phyloP scores from a whole-genome alignment of 2,797 vertebrate species.

The Paguma larvata region DNA sequence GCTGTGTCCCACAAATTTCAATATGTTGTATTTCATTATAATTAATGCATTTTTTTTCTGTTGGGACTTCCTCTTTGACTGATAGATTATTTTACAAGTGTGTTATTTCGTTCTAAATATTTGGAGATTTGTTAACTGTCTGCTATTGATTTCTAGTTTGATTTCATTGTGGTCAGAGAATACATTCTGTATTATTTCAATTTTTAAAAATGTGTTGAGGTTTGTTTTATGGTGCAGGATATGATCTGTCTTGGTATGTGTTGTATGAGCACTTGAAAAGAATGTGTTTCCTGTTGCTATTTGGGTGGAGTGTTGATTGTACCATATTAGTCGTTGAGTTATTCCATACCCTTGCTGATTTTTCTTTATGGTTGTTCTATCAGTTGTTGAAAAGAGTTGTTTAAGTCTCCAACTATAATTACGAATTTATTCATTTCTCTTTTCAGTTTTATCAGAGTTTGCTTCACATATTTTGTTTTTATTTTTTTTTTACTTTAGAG shows the following conservation, averaged over 20 bases:
- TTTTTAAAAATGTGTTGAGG: not conserved
- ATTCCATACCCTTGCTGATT: not conserved
- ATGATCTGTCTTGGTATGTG: not conserved
- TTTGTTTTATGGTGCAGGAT: not conserved
- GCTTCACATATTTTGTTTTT: not conserved
- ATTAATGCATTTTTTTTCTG: not conserved
- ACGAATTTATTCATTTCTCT: not conserved
- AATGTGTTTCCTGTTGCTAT: not conserved
- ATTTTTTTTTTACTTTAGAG: no score
- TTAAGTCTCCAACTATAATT: not conserved
- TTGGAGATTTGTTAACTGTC: not conserved
- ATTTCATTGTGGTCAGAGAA: not conserved
- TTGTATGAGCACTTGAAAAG: not conserved
- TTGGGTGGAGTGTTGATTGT: not conserved
- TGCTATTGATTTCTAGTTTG: not conserved
- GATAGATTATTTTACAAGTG: constrained; percentile 4
- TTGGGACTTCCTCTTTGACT: not conserved
- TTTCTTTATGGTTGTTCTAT: not conserved
- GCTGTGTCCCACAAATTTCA: not conserved
- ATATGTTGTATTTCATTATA: not conserved
- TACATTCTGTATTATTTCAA: not conserved
- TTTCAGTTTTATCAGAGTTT: not conserved
- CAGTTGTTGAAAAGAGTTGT: not conserved
- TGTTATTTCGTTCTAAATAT: not conserved
- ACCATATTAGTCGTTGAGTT: not conserved